Evolutionary conservation across 2,797 vertebrate species (phyloP).

Genomic region (Neomorphus geoffroyi): DNA sequence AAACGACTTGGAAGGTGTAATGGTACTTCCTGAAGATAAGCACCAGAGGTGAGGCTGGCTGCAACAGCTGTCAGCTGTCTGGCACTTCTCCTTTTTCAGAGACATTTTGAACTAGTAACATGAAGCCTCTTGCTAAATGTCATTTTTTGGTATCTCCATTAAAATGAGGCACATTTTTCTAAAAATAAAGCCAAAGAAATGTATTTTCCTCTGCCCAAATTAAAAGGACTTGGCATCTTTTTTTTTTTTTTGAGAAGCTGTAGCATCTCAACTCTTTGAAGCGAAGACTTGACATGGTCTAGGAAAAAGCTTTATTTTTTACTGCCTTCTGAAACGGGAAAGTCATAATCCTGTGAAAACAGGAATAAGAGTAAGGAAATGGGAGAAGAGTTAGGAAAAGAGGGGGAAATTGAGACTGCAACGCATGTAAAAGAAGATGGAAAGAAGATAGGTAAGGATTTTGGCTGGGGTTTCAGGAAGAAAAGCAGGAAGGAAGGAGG

Average conservation of each 20-base stretch:
- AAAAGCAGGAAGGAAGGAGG: background rate
- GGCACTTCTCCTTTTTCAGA: background rate
- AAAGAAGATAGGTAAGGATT: background rate
- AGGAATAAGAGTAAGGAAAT: background rate
- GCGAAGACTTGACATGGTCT: background rate
- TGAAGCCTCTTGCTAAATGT: background rate
- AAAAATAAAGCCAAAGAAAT: conserved; percentile 1
- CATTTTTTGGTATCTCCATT: background rate
- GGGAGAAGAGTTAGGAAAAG: background rate
- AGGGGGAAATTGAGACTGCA: background rate
- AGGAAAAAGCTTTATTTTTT: conserved; percentile 4
- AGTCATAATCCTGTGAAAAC: background rate
- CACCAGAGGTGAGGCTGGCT: background rate
- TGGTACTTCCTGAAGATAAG: background rate
- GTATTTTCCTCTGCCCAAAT: background rate
- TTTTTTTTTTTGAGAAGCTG: background rate
- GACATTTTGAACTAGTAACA: background rate
- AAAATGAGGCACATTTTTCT: background rate
- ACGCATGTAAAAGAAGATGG: background rate
- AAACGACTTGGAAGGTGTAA: background rate
- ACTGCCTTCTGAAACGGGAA: background rate
- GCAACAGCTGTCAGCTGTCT: background rate
- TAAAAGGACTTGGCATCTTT: background rate
- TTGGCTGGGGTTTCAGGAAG: background rate
- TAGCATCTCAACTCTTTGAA: background rate